These are phyloP conservation scores for Hermaeophaga mercurialis DNA, from an alignment of 2,888 invertebrate genomes.

Conservation along the genomic window DNA sequence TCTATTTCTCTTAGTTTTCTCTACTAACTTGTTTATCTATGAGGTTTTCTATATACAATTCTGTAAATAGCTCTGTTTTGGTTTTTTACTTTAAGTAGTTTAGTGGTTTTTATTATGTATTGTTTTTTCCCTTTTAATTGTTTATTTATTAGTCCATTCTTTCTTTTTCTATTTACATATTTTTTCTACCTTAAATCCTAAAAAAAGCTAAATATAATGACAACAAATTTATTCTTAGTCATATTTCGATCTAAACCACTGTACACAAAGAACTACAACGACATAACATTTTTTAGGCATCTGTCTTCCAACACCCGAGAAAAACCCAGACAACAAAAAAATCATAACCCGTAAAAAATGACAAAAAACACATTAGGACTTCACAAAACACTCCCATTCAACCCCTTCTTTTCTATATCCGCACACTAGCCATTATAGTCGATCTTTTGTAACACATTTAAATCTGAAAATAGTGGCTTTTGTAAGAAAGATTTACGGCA, in stretches of 20 bases:
- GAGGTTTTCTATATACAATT: no score
- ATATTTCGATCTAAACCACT: not conserved
- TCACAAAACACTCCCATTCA: slow-evolving; percentile 31
- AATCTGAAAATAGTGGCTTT: slow-evolving; percentile 39
- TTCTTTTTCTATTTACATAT: no score
- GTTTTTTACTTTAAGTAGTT: no score
- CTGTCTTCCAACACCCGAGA: not conserved
- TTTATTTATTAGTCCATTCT: no score
- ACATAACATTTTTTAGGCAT: not conserved
- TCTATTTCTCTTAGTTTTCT: no score
- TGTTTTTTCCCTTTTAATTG: no score
- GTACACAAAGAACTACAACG: not conserved
- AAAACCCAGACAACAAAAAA: slow-evolving; percentile 21
- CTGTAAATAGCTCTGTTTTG: no score
- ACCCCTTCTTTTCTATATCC: slow-evolving; percentile 29
- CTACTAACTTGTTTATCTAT: no score
- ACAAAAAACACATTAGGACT: slow-evolving; percentile 35
- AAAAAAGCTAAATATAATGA: no score
- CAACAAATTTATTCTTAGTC: no score
- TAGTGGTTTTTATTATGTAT: no score
- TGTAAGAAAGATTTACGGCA: slow-evolving; percentile 43
- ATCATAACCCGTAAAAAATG: slow-evolving; percentile 33
- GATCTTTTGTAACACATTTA: slow-evolving; percentile 35
- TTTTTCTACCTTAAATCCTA: no score
- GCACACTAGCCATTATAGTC: slow-evolving; percentile 31